phyloP scores from a whole-genome alignment of 2,888 invertebrate genomes.

The Hedya salicella region DNA sequence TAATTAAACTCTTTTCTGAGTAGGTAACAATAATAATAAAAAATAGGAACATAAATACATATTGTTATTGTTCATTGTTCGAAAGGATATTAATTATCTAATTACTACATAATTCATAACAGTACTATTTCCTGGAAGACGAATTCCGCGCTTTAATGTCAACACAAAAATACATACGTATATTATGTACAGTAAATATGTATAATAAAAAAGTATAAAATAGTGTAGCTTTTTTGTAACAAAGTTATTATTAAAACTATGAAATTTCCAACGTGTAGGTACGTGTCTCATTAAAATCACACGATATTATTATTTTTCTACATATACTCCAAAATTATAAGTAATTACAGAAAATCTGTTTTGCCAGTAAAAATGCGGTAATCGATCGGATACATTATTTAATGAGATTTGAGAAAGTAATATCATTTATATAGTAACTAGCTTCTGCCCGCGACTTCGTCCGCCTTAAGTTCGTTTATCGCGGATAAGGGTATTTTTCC shows the following conservation, averaged over 20 bases:
- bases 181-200: slow-evolving; percentile 9
- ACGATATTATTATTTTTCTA: slow-evolving; percentile 2
- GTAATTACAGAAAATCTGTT: not conserved
- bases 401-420: not conserved
- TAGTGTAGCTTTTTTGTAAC: not conserved
- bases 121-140: slow-evolving; percentile 41
- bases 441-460: no score
- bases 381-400: not conserved
- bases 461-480: no score
- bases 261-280: not conserved
- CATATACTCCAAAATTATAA: slow-evolving; percentile 15
- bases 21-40: slow-evolving; percentile 73
- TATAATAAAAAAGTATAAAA: not conserved
- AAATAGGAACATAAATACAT: slow-evolving; percentile 67
- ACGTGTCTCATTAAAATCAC: not conserved
- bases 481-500: no score
- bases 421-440: no score
- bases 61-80: slow-evolving; percentile 50
- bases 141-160: slow-evolving; percentile 24
- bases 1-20: slow-evolving; percentile 64
- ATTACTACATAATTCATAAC: slow-evolving; percentile 12
- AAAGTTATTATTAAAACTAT: slow-evolving; percentile 3
- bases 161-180: slow-evolving; percentile 21
- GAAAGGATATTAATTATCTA: slow-evolving; percentile 22
- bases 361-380: not conserved